Evolutionary conservation across 2,888 invertebrate species (phyloP), one percentile per base, ranked within the genome.

Genomic region (Himalopsyche tibetana): DNA sequence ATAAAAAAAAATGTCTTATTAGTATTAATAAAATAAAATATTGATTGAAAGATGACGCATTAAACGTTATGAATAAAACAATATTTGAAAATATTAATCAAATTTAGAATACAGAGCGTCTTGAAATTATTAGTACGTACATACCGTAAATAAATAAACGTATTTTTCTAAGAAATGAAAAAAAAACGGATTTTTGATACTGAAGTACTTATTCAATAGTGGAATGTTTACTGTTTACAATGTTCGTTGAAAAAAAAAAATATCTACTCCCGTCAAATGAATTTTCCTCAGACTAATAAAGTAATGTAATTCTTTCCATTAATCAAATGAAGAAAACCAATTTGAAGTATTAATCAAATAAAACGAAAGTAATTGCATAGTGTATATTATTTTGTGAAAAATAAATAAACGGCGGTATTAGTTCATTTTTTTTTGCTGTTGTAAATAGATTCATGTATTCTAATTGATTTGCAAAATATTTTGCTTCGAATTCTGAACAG

Each of bases 321-420:
- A 19, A 63, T 63, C 19, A 63, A 63, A 63, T 63, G 19, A 63
- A 63, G 19, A 63, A 63, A 63, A 63, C 28, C 63, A 63, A 63
- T 19, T n/a, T 63, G 63, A 63, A 63, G 15, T 63, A 63, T 63
- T 63, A 19, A 63, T 63, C 63, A 63, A 63, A 63, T 63, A 63
- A 63, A 63, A 63, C 63, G n/a, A 63, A 63, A 63, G 63, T 63
- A 63, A 63, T 63, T 63, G n/a, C 11, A 11, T 8, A 19, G 63
- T 19, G 19, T 12, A 63, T 63, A 19, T 28, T 28, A 28, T n/a
- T 19, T 63, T 63, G 28, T 5, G 28, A 63, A 63, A 63, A 63
- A 56, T 56, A 56, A 56, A 56, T 19, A 63, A 63, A 19, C 19
- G 28, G 28, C 56, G 17, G n/a, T 56, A n/a, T 56, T 11, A 55